phyloP scores from a whole-genome alignment of 2,888 invertebrate genomes.

The Tromatobia lineatoria region DNA sequence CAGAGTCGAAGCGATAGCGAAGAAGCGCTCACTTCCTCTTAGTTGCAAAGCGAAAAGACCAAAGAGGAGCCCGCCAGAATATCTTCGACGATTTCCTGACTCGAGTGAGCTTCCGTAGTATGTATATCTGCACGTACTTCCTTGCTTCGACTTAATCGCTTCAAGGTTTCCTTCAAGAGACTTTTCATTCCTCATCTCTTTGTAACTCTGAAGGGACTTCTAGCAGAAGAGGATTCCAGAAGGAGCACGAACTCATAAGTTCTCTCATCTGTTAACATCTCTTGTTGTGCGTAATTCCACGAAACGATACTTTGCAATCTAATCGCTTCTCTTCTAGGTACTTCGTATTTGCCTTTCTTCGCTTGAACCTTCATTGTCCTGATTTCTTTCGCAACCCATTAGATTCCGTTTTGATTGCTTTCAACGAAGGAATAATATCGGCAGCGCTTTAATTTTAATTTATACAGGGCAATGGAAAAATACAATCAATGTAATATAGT shows the following conservation, averaged over 20 bases:
- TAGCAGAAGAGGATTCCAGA: constrained; percentile 10
- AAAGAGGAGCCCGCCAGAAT: constrained; percentile 40
- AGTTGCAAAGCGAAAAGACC: constrained; percentile 46
- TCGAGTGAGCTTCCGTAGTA: constrained; percentile 14
- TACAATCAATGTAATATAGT: too few relatives aligned
- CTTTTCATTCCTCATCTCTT: constrained; percentile 47
- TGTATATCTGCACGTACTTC: constrained; percentile 31
- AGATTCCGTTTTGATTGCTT: neutral
- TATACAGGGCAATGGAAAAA: too few relatives aligned
- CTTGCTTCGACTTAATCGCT: constrained; percentile 39
- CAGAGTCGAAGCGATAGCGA: constrained; percentile 68
- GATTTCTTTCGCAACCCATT: constrained; percentile 8
- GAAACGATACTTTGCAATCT: neutral
- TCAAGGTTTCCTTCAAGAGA: constrained; percentile 29
- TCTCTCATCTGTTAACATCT: constrained; percentile 35
- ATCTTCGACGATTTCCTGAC: constrained; percentile 50
- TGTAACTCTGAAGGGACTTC: constrained; percentile 39
- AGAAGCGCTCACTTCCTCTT: constrained; percentile 29
- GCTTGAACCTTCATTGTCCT: neutral
- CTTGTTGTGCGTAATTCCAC: constrained; percentile 13
- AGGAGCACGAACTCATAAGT: constrained; percentile 5
- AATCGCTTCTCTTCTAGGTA: constrained; percentile 2
- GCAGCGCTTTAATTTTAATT: too few relatives aligned
- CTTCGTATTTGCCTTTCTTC: constrained; percentile 17
- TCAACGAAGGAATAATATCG: neutral